These are phyloP conservation scores for Magallana nippona DNA, from an alignment of 2,888 invertebrate genomes.

Conservation along the genomic window DNA sequence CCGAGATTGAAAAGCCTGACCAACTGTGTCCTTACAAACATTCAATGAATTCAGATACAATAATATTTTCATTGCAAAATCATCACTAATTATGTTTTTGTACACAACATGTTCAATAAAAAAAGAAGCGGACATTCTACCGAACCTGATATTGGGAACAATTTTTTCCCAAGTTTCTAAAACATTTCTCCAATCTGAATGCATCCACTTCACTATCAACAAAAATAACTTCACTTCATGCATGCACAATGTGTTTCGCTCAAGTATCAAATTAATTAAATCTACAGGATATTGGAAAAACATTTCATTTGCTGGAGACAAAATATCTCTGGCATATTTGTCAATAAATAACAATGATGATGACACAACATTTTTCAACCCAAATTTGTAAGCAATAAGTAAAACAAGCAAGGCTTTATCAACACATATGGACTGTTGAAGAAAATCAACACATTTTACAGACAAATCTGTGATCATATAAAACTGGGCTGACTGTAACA, in stretches of 20 bases:
- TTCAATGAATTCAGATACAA: not conserved
- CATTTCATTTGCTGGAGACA: not conserved
- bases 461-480: not conserved
- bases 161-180: not conserved
- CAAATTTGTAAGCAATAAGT: not conserved
- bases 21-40: not conserved
- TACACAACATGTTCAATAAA: conserved; percentile 1
- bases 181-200: not conserved
- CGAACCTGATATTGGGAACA: not conserved
- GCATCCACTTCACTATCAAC: not conserved
- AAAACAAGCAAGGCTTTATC: not conserved
- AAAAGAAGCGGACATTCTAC: not conserved
- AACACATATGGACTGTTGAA: not conserved
- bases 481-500: not conserved
- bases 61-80: not conserved
- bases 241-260: not conserved
- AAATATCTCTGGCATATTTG: not conserved
- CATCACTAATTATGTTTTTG: not conserved
- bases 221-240: conserved; percentile 5
- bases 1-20: not conserved
- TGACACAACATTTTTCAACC: not conserved
- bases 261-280: not conserved
- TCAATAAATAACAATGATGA: not conserved
- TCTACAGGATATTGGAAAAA: not conserved
- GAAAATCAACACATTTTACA: not conserved